Base-by-base conservation (phyloP, 1,140 invertebrate genomes). In the Eumeta japonica region DNA sequence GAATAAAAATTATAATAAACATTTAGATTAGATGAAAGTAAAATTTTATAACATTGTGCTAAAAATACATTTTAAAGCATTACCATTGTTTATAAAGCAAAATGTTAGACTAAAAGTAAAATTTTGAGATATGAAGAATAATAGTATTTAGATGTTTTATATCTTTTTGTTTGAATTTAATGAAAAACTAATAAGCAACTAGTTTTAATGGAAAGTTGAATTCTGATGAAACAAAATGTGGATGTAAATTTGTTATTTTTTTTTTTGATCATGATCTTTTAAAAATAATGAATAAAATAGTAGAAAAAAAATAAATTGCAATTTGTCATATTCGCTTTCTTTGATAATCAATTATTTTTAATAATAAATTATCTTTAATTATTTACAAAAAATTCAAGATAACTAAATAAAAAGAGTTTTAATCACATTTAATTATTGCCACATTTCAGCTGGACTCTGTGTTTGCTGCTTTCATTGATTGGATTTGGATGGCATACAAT, bases 401-500 rank as follows among this genome's bases (percentile, higher is more conserved):
- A 37, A 7, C 20, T 38, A 28, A n/a, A 14, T 19, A 20, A 35
- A 20, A 2, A 0, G 14, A 38, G 39, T 39, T 44, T 39, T 36
- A 32, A 30, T 17, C 35, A 38, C 35, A 24, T 50, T 18, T 44
- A 51, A 37, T 47, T 50, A 62, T 46, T 50, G n/a, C n/a, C n/a
- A n/a, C 50, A 43, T 82, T 83, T 33, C 59, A 92, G 89, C 75
- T 91, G 51, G 83, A 89, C 43, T 82, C 83, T 35, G 87, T 89
- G 20, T 82, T 90, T 43, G 83, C 85, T 35, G 81, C 86, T 1
- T 66, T 91, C 1, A 57, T 88, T 10, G 81, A 84, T 51, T 90
- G 89, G 76, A 58, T 87, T 2, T 92, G 89, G 88, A 85, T 87
- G 82, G 71, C 80, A 1, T 91, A 90, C 55, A 90, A 92, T 78